Conservation (phyloP, 2,113 vertebrate genomes). For the Centropus bengalensis region DNA sequence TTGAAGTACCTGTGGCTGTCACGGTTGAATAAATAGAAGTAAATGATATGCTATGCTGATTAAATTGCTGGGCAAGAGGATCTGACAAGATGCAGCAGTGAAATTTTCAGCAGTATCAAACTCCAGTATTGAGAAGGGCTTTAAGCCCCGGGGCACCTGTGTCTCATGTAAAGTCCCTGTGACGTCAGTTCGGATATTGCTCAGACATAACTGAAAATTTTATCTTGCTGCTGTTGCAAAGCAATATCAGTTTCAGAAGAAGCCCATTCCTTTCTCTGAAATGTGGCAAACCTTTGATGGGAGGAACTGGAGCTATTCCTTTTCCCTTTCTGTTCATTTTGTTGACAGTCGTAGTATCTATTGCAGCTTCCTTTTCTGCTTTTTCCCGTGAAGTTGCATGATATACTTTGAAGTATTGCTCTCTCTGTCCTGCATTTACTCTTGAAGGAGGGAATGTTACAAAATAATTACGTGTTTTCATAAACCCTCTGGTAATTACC, state of each 20-base stretch:
- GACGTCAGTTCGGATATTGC: constrained; percentile 6
- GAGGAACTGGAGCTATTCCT: constrained; percentile 43
- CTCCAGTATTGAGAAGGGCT: constrained; percentile 22
- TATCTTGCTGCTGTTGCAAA: constrained; percentile 8
- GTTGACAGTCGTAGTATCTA: constrained; percentile 32
- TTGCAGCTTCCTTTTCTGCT: constrained; percentile 58
- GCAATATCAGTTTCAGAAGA: neutral
- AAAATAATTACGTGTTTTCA: constrained; percentile 79
- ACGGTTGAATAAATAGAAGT: neutral
- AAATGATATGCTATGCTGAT: neutral
- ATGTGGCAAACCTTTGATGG: constrained; percentile 2
- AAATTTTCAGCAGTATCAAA: constrained; percentile 31
- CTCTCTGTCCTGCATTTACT: constrained; percentile 70
- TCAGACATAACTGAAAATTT: constrained; percentile 19
- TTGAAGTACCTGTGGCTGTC: neutral
- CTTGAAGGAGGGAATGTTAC: constrained; percentile 76
- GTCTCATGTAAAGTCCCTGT: neutral
- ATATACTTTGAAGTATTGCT: constrained; percentile 61
- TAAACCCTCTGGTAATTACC: constrained; percentile 78
- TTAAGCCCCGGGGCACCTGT: neutral
- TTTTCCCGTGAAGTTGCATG: constrained; percentile 63
- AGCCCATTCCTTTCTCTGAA: constrained; percentile 12
- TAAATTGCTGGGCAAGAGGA: neutral
- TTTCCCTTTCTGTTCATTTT: constrained; percentile 45
- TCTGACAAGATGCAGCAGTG: constrained; percentile 10